These are phyloP conservation scores for Lypha dubia DNA, from an alignment of 2,888 invertebrate species.

Conservation along the genomic window DNA sequence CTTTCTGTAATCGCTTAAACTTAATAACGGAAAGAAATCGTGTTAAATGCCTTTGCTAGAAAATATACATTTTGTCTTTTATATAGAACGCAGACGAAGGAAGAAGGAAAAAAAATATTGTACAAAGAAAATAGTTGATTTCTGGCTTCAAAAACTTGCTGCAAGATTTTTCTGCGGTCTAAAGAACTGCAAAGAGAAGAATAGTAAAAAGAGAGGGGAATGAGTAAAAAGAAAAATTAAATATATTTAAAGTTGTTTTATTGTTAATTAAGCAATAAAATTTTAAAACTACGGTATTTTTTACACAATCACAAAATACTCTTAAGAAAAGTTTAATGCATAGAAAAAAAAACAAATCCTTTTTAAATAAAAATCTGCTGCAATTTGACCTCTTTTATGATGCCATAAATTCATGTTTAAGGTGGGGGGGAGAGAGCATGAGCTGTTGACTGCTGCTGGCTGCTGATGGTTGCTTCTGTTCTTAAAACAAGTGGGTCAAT, in stretches of 20 bases:
- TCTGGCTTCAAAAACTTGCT: constrained; percentile 3
- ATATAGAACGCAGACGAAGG: constrained; percentile 35
- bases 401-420: background rate
- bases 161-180: constrained; percentile 30
- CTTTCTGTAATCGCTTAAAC: constrained; percentile 34
- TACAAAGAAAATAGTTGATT: background rate
- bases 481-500: constrained; percentile 65
- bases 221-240: constrained; percentile 4
- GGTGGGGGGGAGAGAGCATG: background rate
- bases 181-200: constrained; percentile 60
- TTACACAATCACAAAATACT: background rate
- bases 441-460: background rate
- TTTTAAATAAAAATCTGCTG: constrained; percentile 7
- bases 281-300: constrained; percentile 29
- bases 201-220: constrained; percentile 1
- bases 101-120: background rate
- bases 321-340: background rate
- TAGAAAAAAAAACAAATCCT: constrained; percentile 2
- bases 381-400: constrained; percentile 49
- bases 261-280: constrained; percentile 50
- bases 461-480: constrained; percentile 43
- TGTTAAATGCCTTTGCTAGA: constrained; percentile 68
- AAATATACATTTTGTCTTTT: constrained; percentile 67
- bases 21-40: constrained; percentile 36
- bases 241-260: constrained; percentile 11